Conservation (phyloP, 2,113 vertebrate species). For the Suncus etruscus region DNA sequence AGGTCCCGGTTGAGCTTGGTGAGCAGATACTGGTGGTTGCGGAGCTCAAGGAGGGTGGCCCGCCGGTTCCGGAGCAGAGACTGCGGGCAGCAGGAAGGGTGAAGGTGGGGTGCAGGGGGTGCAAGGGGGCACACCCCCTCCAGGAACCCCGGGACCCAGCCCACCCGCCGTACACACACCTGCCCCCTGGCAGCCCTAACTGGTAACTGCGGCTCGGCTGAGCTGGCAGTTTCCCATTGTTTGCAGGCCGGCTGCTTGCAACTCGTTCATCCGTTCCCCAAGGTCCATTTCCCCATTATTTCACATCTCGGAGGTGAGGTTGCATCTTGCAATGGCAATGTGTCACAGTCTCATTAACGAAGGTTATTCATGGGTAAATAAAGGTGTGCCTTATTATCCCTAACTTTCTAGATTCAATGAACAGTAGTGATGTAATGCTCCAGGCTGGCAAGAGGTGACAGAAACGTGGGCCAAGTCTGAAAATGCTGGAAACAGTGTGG, state of each 20-base stretch:
- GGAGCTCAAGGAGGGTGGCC: conserved; percentile 75
- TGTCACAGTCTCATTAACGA: neutral
- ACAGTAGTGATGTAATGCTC: neutral
- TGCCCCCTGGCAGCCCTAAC: conserved; percentile 9
- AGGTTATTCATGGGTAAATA: neutral
- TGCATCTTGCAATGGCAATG: neutral
- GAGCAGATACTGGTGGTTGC: conserved; percentile 67
- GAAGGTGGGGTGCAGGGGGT: no score
- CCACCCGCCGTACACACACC: neutral
- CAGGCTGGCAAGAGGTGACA: neutral
- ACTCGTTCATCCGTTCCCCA: neutral
- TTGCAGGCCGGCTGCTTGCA: neutral
- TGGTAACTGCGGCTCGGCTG: neutral
- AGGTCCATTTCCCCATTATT: neutral
- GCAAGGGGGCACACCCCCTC: neutral
- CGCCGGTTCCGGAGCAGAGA: conserved; percentile 68
- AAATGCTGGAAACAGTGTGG: no score
- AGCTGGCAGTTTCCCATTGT: conserved; percentile 37
- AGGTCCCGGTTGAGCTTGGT: conserved; percentile 67
- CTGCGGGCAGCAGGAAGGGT: conserved; percentile 57
- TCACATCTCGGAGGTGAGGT: neutral
- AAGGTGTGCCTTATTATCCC: neutral
- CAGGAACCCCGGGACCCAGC: neutral
- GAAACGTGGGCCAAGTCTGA: neutral
- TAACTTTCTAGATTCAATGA: conserved; percentile 27